Evolutionary conservation across 1,140 invertebrate genomes (phyloP), one percentile per base, ranked within the genome.

Genomic region (Rhagoletis zephyria): DNA sequence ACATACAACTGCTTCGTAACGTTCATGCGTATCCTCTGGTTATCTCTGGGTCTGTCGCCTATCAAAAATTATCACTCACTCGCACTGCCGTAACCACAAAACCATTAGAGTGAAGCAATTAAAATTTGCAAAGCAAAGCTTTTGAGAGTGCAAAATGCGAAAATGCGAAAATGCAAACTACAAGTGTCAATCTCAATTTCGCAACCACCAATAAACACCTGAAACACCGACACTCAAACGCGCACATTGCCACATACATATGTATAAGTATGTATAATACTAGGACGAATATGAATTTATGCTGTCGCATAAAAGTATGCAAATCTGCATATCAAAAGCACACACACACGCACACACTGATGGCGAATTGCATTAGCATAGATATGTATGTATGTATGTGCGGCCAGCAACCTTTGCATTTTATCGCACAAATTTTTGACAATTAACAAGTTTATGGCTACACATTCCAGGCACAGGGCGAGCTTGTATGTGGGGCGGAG

Each of bases 41-140:
- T 30, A 30, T 30, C 30, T 30, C 10, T 14, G 3, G 64, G 64
- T 40, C 64, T 56, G 5, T 56, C 51, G 10, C 10, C 51, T 56
- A 5, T 56, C 51, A 56, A 56, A 56, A 7, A 56, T 10, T 10
- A 56, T 56, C 51, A 10, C 42, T 45, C 64, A 65, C 16, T 5
- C 67, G 16, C 14, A 74, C 40, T 74, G 67, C 14, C 14, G 45
- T 42, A 74, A 12, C 67, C 67, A 10, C 67, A 74, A 74, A 74
- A 48, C 67, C 67, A 74, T 74, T 74, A 74, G 67, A 74, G 67
- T 74, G 67, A 74, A 74, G 67, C 67, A 74, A 74, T 74, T 74
- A 74, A 48, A 74, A 74, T 74, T 74, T 74, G 67, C 67, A 74
- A 70, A 74, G 67, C 67, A 74, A 74, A 74, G 42, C 61, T 42